Evolutionary conservation across 2,888 invertebrate genomes (phyloP).

Genomic region (Suillia variegata): DNA sequence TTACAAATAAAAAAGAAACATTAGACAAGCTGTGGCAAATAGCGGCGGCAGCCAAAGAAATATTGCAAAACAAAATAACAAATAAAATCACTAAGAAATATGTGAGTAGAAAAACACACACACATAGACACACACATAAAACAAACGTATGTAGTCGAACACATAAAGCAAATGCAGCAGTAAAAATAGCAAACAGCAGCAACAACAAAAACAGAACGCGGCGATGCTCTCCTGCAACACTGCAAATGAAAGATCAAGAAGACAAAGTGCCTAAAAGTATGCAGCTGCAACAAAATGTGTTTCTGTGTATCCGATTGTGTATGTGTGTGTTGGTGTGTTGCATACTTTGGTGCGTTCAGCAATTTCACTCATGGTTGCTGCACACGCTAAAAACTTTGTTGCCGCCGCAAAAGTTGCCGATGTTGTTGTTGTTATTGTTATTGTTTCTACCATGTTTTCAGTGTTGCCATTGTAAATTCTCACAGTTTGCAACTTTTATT

Average conservation of each 20-base stretch:
- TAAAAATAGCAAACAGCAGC: neutral
- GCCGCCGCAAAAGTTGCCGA: neutral
- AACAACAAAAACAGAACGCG: neutral
- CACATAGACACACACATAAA: neutral
- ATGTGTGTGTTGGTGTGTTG: neutral
- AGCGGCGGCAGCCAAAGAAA: too few relatives aligned
- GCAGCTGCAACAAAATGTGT: neutral
- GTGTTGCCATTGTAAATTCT: too few relatives aligned
- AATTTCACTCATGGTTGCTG: conserved; percentile 14
- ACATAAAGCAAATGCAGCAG: conserved; percentile 2
- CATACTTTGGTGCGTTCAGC: conserved; percentile 10
- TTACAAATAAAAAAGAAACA: too few relatives aligned
- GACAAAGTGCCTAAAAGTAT: conserved; percentile 1
- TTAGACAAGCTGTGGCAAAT: too few relatives aligned
- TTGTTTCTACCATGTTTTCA: neutral
- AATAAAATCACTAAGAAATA: neutral
- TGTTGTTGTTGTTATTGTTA: conserved; percentile 3
- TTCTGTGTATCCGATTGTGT: too few relatives aligned
- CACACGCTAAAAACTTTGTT: neutral
- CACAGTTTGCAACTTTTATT: too few relatives aligned
- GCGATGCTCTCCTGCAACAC: neutral
- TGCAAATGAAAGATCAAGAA: conserved; percentile 2
- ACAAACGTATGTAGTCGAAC: neutral
- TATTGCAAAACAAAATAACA: conserved; percentile 21
- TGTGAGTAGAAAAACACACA: neutral